These are phyloP conservation scores for human DNA, from an alignment of 2,113 vertebrate genomes.

Conservation along the genomic window DNA sequence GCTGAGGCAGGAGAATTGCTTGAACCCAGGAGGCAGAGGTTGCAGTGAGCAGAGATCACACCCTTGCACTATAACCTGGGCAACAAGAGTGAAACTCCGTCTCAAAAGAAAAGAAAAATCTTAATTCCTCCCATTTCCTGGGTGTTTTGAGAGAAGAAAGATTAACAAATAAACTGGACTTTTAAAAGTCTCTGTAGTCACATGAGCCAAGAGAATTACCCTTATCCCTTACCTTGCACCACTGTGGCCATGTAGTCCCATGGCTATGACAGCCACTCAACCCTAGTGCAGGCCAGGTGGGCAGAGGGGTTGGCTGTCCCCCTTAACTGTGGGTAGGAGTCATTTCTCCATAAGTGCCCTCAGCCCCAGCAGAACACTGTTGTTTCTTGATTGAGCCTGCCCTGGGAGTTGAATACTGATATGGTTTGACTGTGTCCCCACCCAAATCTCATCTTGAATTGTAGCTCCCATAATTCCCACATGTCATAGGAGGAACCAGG, in stretches of 20 bases:
- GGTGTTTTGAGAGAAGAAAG: neutral
- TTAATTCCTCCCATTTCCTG: neutral
- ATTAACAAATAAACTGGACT: neutral
- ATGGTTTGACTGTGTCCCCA: no score
- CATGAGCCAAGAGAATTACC: neutral
- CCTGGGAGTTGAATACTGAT: neutral
- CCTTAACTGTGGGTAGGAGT: fast-evolving
- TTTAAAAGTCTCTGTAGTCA: neutral
- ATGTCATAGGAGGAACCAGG: no score
- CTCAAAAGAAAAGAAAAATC: no score
- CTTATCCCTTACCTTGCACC: fast-evolving
- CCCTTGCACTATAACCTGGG: no score
- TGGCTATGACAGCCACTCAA: fast-evolving
- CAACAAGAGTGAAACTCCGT: no score
- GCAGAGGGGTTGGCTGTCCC: fast-evolving
- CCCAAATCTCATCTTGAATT: no score
- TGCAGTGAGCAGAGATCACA: no score
- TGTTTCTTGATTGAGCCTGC: neutral
- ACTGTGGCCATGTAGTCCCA: fast-evolving
- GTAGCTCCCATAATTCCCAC: no score
- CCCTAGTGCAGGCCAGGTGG: fast-evolving
- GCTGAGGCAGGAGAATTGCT: no score
- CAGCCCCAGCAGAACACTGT: neutral
- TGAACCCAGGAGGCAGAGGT: no score
- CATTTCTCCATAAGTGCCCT: no score